Conservation (phyloP, 64 coral and sea anemone genomes). For the Hydrozoanthus tunicans region DNA sequence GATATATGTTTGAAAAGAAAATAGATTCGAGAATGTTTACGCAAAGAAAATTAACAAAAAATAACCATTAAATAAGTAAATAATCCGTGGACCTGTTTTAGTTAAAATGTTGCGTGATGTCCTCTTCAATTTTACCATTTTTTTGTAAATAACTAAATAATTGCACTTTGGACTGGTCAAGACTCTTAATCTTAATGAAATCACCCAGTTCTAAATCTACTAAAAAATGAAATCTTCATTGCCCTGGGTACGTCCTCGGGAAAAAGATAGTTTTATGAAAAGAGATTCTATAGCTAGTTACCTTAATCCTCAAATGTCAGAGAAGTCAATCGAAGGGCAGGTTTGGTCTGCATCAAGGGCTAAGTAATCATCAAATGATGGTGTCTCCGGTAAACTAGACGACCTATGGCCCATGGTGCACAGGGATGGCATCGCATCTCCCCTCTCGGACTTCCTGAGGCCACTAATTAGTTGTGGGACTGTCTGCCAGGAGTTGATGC, state of each 20-base stretch:
- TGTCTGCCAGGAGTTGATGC: slow-evolving; percentile 61
- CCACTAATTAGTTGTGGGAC: slow-evolving; percentile 52
- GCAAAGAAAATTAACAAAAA: no score
- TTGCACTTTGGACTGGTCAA: no score
- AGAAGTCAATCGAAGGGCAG: slow-evolving; percentile 95
- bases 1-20: no score
- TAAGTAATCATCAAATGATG: slow-evolving; percentile 94
- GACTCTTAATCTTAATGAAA: no score
- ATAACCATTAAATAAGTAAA: no score
- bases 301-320: slow-evolving; percentile 76
- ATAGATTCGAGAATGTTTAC: no score
- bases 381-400: slow-evolving; percentile 71
- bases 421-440: slow-evolving; percentile 47
- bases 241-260: not conserved
- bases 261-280: no score
- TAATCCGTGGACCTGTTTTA: no score
- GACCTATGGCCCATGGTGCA: slow-evolving; percentile 37
- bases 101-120: no score
- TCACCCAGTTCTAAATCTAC: not conserved
- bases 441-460: slow-evolving; percentile 62
- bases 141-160: no score
- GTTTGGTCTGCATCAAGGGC: slow-evolving; percentile 94
- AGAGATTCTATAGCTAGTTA: not conserved
- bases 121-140: no score
- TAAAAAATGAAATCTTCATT: not conserved